phyloP scores from a whole-genome alignment of 2,113 vertebrate genomes.

The Piaya cayana region DNA sequence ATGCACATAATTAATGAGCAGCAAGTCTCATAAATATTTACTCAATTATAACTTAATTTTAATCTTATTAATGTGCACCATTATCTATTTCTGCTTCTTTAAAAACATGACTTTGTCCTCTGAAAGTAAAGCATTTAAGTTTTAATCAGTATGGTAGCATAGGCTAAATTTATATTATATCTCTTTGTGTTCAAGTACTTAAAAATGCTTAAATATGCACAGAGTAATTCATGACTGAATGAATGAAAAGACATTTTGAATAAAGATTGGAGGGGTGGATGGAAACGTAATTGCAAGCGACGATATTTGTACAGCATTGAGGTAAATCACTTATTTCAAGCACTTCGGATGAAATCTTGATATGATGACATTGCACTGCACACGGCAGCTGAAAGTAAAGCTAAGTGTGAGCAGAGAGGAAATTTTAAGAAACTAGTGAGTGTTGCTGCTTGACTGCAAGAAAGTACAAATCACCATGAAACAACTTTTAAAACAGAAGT shows the following conservation, averaged over 20 bases:
- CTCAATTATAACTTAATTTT: background rate
- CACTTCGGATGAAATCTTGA: background rate
- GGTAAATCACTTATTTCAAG: background rate
- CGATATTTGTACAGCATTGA: background rate
- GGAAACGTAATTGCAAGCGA: background rate
- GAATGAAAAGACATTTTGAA: background rate
- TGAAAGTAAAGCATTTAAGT: background rate
- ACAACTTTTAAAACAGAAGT: background rate
- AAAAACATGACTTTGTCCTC: background rate
- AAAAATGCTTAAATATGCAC: background rate
- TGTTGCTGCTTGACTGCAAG: background rate
- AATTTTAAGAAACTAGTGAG: background rate
- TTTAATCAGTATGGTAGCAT: background rate
- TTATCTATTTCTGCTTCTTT: background rate
- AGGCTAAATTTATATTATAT: background rate
- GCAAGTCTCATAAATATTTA: constrained; percentile 1
- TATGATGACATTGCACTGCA: background rate
- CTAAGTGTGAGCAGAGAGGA: background rate
- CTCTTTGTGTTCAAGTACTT: background rate
- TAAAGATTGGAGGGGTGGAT: background rate
- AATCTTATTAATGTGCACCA: background rate
- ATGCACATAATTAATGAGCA: background rate
- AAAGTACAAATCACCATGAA: background rate
- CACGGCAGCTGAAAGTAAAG: background rate
- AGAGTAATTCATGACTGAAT: background rate